Conservation (phyloP, 2,888 invertebrate species). For the Dryobota labecula region DNA sequence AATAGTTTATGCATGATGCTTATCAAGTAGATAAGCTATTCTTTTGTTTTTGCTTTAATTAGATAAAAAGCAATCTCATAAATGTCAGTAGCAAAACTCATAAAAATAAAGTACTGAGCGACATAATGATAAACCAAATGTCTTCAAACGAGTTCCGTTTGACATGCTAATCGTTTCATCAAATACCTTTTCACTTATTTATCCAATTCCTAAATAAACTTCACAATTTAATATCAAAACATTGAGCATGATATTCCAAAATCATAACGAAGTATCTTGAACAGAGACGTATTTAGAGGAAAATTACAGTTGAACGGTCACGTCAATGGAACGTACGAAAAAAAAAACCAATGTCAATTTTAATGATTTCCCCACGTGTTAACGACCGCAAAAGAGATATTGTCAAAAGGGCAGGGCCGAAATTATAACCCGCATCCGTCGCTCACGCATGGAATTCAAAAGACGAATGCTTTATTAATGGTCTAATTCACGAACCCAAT, state of each 20-base stretch:
- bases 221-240: conserved; percentile 56
- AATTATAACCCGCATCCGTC: conserved; percentile 27
- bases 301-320: background rate
- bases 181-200: conserved; percentile 45
- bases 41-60: conserved; percentile 31
- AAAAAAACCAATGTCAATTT: conserved; percentile 14
- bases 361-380: background rate
- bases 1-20: conserved; percentile 14
- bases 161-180: conserved; percentile 32
- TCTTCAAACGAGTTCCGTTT: conserved; percentile 28
- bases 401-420: conserved; percentile 1
- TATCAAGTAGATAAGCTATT: conserved; percentile 1
- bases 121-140: conserved; percentile 28
- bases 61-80: background rate
- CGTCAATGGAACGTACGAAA: background rate
- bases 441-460: conserved; percentile 39
- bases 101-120: conserved; percentile 17
- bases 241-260: conserved; percentile 50
- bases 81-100: conserved; percentile 29
- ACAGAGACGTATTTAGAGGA: conserved; percentile 47
- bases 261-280: conserved; percentile 41
- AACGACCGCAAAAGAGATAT: conserved; percentile 15
- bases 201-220: conserved; percentile 40
- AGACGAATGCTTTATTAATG: conserved; percentile 55
- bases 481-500: conserved; percentile 46